Conservation (phyloP, 2,888 invertebrate genomes). For the Rhagophthalmus giganteus region DNA sequence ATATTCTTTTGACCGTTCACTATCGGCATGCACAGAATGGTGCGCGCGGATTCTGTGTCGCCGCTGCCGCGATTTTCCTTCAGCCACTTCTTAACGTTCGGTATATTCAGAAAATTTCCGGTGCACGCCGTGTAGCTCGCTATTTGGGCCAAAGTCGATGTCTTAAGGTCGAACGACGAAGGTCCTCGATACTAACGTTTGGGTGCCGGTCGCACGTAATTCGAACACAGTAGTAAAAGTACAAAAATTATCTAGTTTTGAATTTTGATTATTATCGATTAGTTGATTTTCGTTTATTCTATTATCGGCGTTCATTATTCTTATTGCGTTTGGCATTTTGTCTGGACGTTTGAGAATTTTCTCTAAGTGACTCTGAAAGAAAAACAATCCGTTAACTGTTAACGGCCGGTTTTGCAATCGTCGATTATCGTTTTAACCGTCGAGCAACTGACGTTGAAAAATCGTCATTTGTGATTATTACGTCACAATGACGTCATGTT, state of each 20-base stretch:
- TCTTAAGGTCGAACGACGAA: slow-evolving; percentile 66
- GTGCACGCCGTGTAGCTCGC: slow-evolving; percentile 86
- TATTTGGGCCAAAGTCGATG: slow-evolving; percentile 78
- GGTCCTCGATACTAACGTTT: slow-evolving; percentile 70
- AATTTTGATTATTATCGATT: slow-evolving; percentile 66
- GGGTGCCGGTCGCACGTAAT: slow-evolving; percentile 70
- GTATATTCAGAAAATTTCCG: slow-evolving; percentile 87
- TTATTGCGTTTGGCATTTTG: slow-evolving; percentile 43
- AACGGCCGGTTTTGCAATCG: no score
- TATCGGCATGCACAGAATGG: slow-evolving; percentile 91
- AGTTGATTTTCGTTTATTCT: slow-evolving; percentile 64
- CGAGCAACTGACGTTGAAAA: no score
- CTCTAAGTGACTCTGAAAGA: slow-evolving; percentile 77
- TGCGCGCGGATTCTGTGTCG: slow-evolving; percentile 71
- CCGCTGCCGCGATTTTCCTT: slow-evolving; percentile 68
- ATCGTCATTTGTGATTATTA: no score
- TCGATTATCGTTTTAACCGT: no score
- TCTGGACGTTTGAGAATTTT: slow-evolving; percentile 85
- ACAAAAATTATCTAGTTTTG: slow-evolving; percentile 52
- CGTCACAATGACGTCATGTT: no score
- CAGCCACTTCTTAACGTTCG: slow-evolving; percentile 82
- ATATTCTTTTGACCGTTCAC: slow-evolving; percentile 86
- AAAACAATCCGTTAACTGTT: slow-evolving; percentile 1
- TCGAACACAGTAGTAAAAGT: slow-evolving; percentile 87
- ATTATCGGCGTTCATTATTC: slow-evolving; percentile 41